Conservation (phyloP, 2,113 vertebrate species). For the Hippocampus abdominalis region DNA sequence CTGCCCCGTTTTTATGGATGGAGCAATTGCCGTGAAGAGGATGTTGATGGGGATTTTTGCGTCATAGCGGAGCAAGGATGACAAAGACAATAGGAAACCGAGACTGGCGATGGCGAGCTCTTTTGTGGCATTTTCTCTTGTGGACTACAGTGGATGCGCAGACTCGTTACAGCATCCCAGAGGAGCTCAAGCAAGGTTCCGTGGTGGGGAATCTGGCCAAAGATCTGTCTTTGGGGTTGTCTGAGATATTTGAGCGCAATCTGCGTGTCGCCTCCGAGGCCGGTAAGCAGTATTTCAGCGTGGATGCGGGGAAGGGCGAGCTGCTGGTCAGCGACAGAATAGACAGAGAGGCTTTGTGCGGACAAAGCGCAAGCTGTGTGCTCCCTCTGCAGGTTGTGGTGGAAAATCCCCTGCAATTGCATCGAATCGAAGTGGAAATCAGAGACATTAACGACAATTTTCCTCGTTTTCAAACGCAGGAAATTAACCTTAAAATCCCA, state of each 20-base stretch:
- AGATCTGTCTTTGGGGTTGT: conserved; percentile 73
- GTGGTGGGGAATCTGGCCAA: conserved; percentile 75
- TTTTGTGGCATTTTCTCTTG: conserved; percentile 44
- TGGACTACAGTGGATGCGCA: conserved; percentile 56
- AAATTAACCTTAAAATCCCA: conserved; percentile 50
- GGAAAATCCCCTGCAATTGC: conserved; percentile 75
- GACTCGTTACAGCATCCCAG: conserved; percentile 68
- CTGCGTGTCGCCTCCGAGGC: conserved; percentile 73
- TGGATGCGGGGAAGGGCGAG: conserved; percentile 72
- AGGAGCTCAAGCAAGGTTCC: conserved; percentile 69
- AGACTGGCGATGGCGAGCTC: conserved; percentile 56
- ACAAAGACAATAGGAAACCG: conserved; percentile 52
- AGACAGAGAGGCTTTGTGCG: conserved; percentile 80
- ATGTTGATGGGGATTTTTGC: conserved; percentile 10
- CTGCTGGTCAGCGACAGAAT: conserved; percentile 74
- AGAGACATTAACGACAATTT: conserved; percentile 81
- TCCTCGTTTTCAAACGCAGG: conserved; percentile 34
- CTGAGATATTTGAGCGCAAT: conserved; percentile 69
- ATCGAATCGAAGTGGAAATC: conserved; percentile 76
- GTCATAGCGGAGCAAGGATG: conserved; percentile 31
- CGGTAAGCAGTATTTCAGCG: conserved; percentile 72
- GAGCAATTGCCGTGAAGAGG: conserved; percentile 8
- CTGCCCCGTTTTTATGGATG: neutral
- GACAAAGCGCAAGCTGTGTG: conserved; percentile 70
- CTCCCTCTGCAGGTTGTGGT: conserved; percentile 74